Base-by-base conservation (phyloP, 2,113 vertebrate species). In the Chinchilla lanigera region DNA sequence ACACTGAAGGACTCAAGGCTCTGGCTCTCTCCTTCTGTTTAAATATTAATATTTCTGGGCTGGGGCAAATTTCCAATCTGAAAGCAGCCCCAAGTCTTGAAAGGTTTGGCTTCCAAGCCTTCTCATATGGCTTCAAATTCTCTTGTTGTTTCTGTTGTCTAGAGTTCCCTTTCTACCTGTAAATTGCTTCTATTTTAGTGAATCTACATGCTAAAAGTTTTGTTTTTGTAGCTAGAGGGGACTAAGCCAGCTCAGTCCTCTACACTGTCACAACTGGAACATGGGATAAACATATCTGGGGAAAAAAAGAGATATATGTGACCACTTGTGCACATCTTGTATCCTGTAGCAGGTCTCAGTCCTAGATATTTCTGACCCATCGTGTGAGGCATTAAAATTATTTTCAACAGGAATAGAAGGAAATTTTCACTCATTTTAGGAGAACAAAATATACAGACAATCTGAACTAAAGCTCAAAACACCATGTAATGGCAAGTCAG, bases 301-400 rank as follows among this genome's bases (percentile, higher is more conserved):
- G 22, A 26, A 65, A 93, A 90, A 58, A 24, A 54, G n/a, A 92
- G 61, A 89, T 86, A 91, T 60, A 86, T 65, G 54, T 65, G 84
- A 95, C 47, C n/a, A 87, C 54, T 86, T 94, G 44, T 26, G 54
- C 65, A 82, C 26, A 96, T 92, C 60, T 92, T 35, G 93, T 90
- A 78, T 78, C 54, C 65, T 67, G 13, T 38, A 47, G 69, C 87
- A 84, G 12, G 58, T 54, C 41, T 87, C 93, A 80, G 38, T 89
- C 56, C 26, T 73, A 93, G 95, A 80, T 94, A 93, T 91, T 93
- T 71, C 58, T 86, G 41, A 82, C 83, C 86, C 47, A 89, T n/a
- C 71, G 30, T 90, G 22, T 86, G 13, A 83, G 58, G 26, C 26
- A 86, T 86, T 91, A 85, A 86, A 90, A 82, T 80, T 93, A 94